Evolutionary conservation across 2,888 invertebrate genomes (phyloP).

Genomic region (Morpho deidamia): DNA sequence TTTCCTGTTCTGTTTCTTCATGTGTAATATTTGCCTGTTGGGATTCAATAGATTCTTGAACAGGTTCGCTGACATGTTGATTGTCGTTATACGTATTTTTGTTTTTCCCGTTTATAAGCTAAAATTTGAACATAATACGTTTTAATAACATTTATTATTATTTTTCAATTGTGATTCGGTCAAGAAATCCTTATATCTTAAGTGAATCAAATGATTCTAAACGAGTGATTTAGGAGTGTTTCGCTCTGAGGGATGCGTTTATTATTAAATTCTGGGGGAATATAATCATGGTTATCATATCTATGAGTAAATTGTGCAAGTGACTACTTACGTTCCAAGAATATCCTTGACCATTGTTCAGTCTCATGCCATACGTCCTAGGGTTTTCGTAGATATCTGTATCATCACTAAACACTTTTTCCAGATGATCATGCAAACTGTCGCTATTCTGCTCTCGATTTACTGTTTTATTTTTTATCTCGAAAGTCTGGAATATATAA

Average conservation of each 20-base stretch:
- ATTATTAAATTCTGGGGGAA: not conserved
- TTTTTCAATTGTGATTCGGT: too few species aligned
- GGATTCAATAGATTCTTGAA: too few species aligned
- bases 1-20: too few species aligned
- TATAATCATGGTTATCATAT: too few species aligned
- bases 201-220: too few species aligned
- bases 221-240: too few species aligned
- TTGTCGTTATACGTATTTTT: not conserved
- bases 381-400: not conserved
- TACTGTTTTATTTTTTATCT: not conserved
- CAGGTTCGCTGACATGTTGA: not conserved
- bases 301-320: too few species aligned
- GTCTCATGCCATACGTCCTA: constrained; percentile 19
- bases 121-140: not conserved
- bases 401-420: not conserved
- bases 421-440: not conserved
- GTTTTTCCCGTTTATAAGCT: not conserved
- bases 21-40: too few species aligned
- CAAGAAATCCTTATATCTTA: too few species aligned
- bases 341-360: constrained; percentile 11
- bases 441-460: not conserved
- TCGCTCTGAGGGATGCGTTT: too few species aligned
- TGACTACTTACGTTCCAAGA: constrained; percentile 23
- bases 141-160: too few species aligned
- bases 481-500: not conserved